Percentiles rank a stretch among this genome's conserved stretches.
Evolutionary conservation across 2,888 invertebrate species (phyloP).

Genomic region (Rhagonycha lutea): DNA sequence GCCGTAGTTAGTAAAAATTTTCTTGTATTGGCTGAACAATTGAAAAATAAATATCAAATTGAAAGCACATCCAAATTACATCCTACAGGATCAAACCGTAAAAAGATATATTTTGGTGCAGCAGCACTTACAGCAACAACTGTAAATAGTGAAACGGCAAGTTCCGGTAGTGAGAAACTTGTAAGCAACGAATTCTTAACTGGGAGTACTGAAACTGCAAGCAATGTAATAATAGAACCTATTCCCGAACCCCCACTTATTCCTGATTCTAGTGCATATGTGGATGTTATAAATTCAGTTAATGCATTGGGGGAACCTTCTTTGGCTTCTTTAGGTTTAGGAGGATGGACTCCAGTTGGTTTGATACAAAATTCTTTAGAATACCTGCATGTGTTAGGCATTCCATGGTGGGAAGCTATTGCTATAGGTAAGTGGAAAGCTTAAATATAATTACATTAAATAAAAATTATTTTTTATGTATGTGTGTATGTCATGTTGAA

Average conservation of each 20-base stretch:
- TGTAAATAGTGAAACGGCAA: neutral
- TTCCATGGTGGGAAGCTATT: slow-evolving; percentile 96
- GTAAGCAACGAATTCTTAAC: neutral
- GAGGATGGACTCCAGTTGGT: slow-evolving; percentile 82
- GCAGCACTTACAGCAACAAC: neutral
- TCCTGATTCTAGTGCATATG: slow-evolving; percentile 46
- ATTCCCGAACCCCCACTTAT: slow-evolving; percentile 44
- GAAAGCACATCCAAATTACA: neutral
- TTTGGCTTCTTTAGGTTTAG: slow-evolving; percentile 80
- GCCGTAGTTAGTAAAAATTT: neutral
- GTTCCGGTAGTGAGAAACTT: neutral
- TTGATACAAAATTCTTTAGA: slow-evolving; percentile 81
- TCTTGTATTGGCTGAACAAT: neutral
- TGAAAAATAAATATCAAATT: neutral
- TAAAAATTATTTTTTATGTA: neutral
- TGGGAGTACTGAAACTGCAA: neutral
- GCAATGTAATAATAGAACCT: slow-evolving; percentile 12
- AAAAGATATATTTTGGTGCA: neutral
- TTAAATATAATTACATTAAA: slow-evolving; percentile 1
- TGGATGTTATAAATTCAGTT: slow-evolving; percentile 44
- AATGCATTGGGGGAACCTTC: slow-evolving; percentile 71
- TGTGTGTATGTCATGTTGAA: too few relatives aligned
- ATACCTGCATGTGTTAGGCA: slow-evolving; percentile 75
- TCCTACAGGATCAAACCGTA: neutral
- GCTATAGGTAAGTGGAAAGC: slow-evolving; percentile 61